A percentile compares a stretch with the other conserved stretches of the same genome.
Evolutionary conservation across 2,113 vertebrate species (phyloP).

Genomic region (Ursus arctos): DNA sequence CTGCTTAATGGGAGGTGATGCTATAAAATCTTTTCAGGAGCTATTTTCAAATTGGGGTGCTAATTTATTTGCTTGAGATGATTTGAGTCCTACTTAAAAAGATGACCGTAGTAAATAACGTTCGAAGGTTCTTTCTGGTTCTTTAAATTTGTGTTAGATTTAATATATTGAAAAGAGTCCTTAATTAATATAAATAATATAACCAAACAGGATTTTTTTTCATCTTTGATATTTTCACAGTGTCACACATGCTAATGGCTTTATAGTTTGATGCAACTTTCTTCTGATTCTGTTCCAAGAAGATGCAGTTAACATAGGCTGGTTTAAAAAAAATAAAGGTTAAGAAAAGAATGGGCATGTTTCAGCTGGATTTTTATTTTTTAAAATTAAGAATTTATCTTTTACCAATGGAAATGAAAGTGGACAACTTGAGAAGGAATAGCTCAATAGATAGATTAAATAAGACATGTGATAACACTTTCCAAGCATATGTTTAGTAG

Average conservation of each 20-base stretch:
- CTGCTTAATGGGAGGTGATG: neutral
- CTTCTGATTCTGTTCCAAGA: slow-evolving; percentile 2
- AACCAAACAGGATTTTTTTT: neutral
- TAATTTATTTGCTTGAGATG: neutral
- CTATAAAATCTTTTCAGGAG: slow-evolving; percentile 26
- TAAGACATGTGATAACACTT: neutral
- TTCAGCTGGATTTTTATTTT: neutral
- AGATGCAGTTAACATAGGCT: neutral
- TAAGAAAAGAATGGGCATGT: neutral
- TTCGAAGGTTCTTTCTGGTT: neutral
- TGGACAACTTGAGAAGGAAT: neutral
- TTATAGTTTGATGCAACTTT: neutral
- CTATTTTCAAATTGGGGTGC: slow-evolving; percentile 15
- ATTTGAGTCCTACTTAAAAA: slow-evolving; percentile 23
- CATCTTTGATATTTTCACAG: slow-evolving; percentile 11
- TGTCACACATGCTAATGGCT: neutral
- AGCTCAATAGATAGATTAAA: neutral
- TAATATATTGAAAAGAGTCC: neutral
- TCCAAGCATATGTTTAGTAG: neutral
- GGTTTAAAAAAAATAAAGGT: neutral
- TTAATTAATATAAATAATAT: slow-evolving; percentile 4
- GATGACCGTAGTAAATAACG: neutral
- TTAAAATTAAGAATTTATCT: slow-evolving; percentile 42
- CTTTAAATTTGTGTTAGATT: slow-evolving; percentile 15
- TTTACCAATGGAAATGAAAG: slow-evolving; percentile 30